These are phyloP conservation scores for Blennius ocellaris DNA, from an alignment of 2,113 vertebrate genomes.

Conservation along the genomic window DNA sequence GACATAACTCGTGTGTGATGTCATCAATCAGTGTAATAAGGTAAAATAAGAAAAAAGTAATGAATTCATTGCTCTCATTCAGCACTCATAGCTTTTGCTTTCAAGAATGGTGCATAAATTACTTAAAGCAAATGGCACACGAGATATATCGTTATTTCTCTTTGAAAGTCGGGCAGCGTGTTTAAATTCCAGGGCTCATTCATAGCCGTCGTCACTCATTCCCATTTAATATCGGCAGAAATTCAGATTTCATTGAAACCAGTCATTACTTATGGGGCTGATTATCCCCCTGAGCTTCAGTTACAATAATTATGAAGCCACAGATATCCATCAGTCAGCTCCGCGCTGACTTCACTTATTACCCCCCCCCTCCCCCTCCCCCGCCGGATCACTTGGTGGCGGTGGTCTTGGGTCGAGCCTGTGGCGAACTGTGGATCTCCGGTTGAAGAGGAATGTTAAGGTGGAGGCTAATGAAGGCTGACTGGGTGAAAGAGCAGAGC, in stretches of 20 bases:
- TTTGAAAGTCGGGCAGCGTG: neutral
- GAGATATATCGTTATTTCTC: neutral
- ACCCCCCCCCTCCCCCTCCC: neutral
- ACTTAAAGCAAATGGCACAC: no score
- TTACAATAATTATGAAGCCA: conserved; percentile 3
- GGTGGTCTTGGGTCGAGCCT: neutral
- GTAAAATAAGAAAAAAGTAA: no score
- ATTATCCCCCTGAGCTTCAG: conserved; percentile 14
- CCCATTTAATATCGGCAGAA: neutral
- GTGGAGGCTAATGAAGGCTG: conserved; percentile 72
- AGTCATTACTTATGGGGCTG: conserved; percentile 8
- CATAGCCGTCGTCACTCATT: neutral
- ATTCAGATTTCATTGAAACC: conserved; percentile 17
- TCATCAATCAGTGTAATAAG: no score
- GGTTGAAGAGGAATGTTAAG: conserved; percentile 48
- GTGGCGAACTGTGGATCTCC: conserved; percentile 25
- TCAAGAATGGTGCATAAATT: no score
- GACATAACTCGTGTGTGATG: no score
- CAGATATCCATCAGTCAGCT: conserved; percentile 18
- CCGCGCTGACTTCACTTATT: neutral
- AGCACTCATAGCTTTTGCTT: no score
- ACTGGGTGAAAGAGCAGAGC: conserved; percentile 73
- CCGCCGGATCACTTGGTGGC: neutral
- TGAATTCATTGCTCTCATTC: no score
- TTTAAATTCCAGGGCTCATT: neutral